A percentile compares a stretch with the other conserved stretches of the same genome.
Evolutionary conservation across 2,888 invertebrate genomes (phyloP).

Genomic region (Agrotis puta): DNA sequence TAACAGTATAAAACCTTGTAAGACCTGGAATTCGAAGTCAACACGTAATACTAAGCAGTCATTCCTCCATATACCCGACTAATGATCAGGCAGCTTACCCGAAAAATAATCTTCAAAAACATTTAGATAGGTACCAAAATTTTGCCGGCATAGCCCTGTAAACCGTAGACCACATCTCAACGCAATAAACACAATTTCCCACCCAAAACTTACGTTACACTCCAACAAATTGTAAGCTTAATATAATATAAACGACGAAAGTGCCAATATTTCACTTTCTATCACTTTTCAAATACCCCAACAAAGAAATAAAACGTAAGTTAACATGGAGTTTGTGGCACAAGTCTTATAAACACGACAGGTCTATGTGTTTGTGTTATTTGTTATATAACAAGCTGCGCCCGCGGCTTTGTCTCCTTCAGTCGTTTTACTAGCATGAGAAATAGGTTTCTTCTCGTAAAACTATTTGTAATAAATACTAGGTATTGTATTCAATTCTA

Average conservation of each 20-base stretch:
- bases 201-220: slow-evolving; percentile 35
- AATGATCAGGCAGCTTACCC: no score
- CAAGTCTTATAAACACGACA: slow-evolving; percentile 43
- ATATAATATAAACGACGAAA: slow-evolving; percentile 53
- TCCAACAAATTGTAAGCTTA: slow-evolving; percentile 51
- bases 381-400: slow-evolving; percentile 38
- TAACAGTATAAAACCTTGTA: no score
- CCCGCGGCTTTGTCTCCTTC: slow-evolving; percentile 39
- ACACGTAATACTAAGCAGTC: no score
- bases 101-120: no score
- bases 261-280: slow-evolving; percentile 52
- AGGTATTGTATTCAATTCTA: slow-evolving; percentile 23
- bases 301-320: slow-evolving; percentile 51
- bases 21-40: no score
- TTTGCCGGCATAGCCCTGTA: no score
- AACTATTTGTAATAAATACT: slow-evolving; percentile 12
- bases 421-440: slow-evolving; percentile 26
- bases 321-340: slow-evolving; percentile 27
- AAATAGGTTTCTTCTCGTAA: slow-evolving; percentile 28
- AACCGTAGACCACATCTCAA: slow-evolving; percentile 31
- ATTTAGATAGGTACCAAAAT: no score
- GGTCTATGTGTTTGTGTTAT: slow-evolving; percentile 38
- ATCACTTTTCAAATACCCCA: slow-evolving; percentile 46
- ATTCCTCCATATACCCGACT: no score
- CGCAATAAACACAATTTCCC: slow-evolving; percentile 26